Base-by-base conservation (phyloP, 2,113 vertebrate species). In the Gymnogyps californianus region DNA sequence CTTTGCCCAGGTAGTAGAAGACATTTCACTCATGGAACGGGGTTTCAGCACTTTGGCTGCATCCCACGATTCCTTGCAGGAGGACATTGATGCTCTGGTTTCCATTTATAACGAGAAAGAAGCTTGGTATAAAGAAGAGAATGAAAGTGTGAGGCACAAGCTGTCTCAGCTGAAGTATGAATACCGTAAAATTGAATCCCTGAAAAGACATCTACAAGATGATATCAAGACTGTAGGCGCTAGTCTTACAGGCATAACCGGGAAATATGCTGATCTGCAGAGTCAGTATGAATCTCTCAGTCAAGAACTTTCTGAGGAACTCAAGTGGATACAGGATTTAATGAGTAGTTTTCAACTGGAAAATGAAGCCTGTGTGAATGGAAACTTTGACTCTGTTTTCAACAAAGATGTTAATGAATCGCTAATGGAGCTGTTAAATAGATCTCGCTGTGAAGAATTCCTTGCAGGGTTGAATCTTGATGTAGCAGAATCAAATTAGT, bases 31-130 rank as follows among this genome's bases (percentile, higher is more conserved):
- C 32, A 97, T 97, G 14, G 98, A 98, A 81, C 93, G 25, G 4
- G 95, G 96, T 36, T 97, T 98, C 62, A 85, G 94, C 17, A 74
- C 96, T 62, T 95, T 99, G 87, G 94, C 97, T 3, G 97, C 78
- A 7, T 95, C 97, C 64, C 98, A 97, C 1, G 95, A 97, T n/a
- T 96, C 98, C 71, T 64, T 99, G 65, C 99, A 99, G 94, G 98
- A 98, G 0, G 99, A 99, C 31, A 93, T 99, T 34, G 99, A 99
- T 34, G 97, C 98, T 24, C 96, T 99, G 95, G 95, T 99, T 57
- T 98, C 99, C 83, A 98, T 99, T 96, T 99, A 98, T 91, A 98
- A 98, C 1, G 98, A 99, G 90, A 99, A 99, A 79, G 99, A 99
- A 93, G 96, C 98, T 54, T 98, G 99, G 99, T 99, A 99, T 97